These are phyloP conservation scores for Agrilus planipennis DNA, from an alignment of 1,140 invertebrate genomes.

Conservation along the genomic window DNA sequence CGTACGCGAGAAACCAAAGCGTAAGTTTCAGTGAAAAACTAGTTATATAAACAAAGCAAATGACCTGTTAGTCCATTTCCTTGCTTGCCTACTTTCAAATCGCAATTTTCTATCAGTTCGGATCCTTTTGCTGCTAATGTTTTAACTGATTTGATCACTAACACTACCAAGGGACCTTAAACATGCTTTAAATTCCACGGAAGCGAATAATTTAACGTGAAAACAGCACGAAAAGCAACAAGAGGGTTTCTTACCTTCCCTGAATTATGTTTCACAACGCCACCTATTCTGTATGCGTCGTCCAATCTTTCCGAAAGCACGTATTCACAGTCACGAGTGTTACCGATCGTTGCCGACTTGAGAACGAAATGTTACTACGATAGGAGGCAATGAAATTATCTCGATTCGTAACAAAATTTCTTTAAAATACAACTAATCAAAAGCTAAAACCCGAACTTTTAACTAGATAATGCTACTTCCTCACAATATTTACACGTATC, in stretches of 20 bases:
- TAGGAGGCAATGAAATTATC: slow-evolving; percentile 3
- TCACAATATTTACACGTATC: neutral
- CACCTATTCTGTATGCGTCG: slow-evolving; percentile 14
- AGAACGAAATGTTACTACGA: slow-evolving; percentile 2
- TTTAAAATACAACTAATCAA: slow-evolving; percentile 6
- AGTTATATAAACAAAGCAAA: slow-evolving; percentile 13
- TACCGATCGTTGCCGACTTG: slow-evolving; percentile 5
- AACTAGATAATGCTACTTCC: neutral
- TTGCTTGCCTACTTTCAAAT: slow-evolving; percentile 10
- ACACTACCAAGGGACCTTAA: neutral
- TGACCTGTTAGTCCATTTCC: slow-evolving; percentile 15
- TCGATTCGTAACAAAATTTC: slow-evolving; percentile 1
- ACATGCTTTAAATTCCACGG: slow-evolving; percentile 8
- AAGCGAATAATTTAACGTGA: slow-evolving; percentile 9
- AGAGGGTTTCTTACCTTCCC: slow-evolving; percentile 14
- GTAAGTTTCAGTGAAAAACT: slow-evolving; percentile 12
- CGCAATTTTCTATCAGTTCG: slow-evolving; percentile 3
- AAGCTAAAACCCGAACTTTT: slow-evolving; percentile 1
- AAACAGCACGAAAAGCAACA: slow-evolving; percentile 11
- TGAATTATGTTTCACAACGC: slow-evolving; percentile 13
- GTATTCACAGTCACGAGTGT: slow-evolving; percentile 11
- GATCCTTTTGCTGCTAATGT: slow-evolving; percentile 2
- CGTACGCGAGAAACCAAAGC: slow-evolving; percentile 1
- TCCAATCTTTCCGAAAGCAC: slow-evolving; percentile 12
- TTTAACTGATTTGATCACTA: slow-evolving; percentile 3